Conservation (phyloP, 2,797 vertebrate genomes). For the Macrochelys suwanniensis region DNA sequence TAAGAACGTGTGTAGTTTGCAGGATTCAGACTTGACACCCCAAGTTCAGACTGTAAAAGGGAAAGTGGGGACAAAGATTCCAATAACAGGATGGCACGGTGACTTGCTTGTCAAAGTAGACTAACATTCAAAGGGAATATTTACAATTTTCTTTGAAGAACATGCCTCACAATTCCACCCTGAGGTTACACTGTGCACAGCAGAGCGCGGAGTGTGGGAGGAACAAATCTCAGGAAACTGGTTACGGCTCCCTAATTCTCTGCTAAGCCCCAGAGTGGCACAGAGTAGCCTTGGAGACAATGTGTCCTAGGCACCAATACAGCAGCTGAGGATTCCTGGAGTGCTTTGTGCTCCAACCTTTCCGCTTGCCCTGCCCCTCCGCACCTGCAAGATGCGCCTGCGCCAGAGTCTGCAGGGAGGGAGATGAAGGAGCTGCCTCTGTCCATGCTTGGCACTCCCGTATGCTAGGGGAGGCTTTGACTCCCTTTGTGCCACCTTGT, state of each 20-base stretch:
- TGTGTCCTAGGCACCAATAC: not conserved
- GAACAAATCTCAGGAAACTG: not conserved
- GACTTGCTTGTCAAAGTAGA: not conserved
- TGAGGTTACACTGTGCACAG: not conserved
- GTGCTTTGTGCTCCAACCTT: not conserved
- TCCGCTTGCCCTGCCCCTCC: not conserved
- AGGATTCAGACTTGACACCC: not conserved
- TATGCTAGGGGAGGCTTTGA: rapidly evolving
- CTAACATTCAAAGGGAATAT: not conserved
- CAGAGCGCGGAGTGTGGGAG: not conserved
- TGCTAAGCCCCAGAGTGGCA: not conserved
- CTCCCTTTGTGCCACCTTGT: not conserved
- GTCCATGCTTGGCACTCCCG: not conserved
- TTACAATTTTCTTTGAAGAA: not conserved
- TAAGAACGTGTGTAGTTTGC: too few relatives aligned
- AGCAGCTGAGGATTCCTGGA: rapidly evolving
- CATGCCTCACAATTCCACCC: not conserved
- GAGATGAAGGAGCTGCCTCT: not conserved
- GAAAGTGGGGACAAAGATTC: not conserved
- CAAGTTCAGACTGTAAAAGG: not conserved
- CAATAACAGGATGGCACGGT: not conserved
- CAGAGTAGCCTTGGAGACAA: not conserved
- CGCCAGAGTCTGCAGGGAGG: not conserved
- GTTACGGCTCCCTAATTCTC: not conserved
- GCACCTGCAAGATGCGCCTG: rapidly evolving